Evolutionary conservation across 2,113 vertebrate genomes (phyloP).

Genomic region (Plestiodon gilberti): DNA sequence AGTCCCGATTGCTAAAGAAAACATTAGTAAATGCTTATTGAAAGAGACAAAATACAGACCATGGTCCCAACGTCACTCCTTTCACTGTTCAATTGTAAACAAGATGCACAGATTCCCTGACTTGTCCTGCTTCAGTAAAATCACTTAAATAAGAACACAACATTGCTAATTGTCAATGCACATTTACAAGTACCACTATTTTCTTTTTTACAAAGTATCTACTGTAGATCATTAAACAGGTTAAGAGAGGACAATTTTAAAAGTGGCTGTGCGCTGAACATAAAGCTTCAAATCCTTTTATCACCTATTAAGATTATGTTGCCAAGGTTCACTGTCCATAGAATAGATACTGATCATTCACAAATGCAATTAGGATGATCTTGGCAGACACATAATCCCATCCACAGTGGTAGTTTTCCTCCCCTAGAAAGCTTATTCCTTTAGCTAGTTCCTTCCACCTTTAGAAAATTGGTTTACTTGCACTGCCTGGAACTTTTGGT

Average conservation of each 20-base stretch:
- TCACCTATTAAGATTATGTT: constrained; percentile 44
- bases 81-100: constrained; percentile 75
- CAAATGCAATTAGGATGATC: constrained; percentile 43
- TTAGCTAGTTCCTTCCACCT: constrained; percentile 63
- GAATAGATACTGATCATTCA: constrained; percentile 73
- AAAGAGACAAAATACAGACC: constrained; percentile 62
- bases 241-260: constrained; percentile 31
- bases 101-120: constrained; percentile 73
- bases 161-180: constrained; percentile 51
- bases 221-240: constrained; percentile 44
- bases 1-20: constrained; percentile 60
- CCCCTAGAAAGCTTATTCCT: constrained; percentile 71
- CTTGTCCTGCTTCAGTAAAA: constrained; percentile 63
- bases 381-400: constrained; percentile 54
- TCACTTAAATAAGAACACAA: constrained; percentile 40
- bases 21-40: constrained; percentile 60
- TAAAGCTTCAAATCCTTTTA: constrained; percentile 61
- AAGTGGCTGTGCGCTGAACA: constrained; percentile 34
- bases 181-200: constrained; percentile 46
- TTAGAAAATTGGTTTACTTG: constrained; percentile 62
- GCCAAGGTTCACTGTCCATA: constrained; percentile 53
- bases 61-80: constrained; percentile 65
- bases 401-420: constrained; percentile 60
- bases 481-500: constrained; percentile 55
- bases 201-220: constrained; percentile 46